These are phyloP conservation scores for Tubulanus polymorphus DNA, from an alignment of 2,888 invertebrate species.

Conservation along the genomic window DNA sequence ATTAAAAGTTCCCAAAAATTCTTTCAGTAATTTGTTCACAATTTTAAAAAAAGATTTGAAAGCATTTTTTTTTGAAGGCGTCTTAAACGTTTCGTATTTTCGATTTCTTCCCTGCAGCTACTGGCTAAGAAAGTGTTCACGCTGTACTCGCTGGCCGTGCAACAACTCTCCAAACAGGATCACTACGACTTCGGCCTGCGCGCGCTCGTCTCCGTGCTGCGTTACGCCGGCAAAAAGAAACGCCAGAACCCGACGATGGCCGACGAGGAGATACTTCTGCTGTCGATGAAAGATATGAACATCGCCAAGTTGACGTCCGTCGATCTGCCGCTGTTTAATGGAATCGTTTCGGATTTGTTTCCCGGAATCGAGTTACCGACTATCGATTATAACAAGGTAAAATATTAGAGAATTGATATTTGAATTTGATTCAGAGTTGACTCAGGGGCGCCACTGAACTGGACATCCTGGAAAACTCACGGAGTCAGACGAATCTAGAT, in stretches of 20 bases:
- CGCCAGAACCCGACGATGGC: constrained; percentile 53
- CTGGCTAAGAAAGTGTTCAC: constrained; percentile 62
- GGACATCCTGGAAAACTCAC: background rate
- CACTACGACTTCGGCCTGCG: constrained; percentile 89
- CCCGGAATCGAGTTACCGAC: constrained; percentile 71
- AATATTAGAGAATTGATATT: constrained; percentile 27
- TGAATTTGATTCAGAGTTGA: background rate
- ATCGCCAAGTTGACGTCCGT: constrained; percentile 77
- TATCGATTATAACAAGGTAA: constrained; percentile 75
- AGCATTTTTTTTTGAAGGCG: too few relatives aligned
- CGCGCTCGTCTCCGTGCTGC: constrained; percentile 75
- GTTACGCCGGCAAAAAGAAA: constrained; percentile 80
- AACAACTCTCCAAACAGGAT: constrained; percentile 82
- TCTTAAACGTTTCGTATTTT: too few relatives aligned
- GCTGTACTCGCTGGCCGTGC: constrained; percentile 75
- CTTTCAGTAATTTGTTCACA: too few relatives aligned
- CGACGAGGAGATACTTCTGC: constrained; percentile 62
- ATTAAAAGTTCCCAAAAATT: too few relatives aligned
- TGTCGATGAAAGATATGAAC: constrained; percentile 91
- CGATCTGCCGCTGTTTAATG: constrained; percentile 80
- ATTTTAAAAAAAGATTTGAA: too few relatives aligned
- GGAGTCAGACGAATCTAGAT: too few relatives aligned
- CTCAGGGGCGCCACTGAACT: too few relatives aligned
- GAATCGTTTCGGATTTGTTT: constrained; percentile 82
- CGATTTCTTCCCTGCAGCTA: too few relatives aligned